Conservation (phyloP, 2,888 invertebrate genomes). For the Drosophila rubida region DNA sequence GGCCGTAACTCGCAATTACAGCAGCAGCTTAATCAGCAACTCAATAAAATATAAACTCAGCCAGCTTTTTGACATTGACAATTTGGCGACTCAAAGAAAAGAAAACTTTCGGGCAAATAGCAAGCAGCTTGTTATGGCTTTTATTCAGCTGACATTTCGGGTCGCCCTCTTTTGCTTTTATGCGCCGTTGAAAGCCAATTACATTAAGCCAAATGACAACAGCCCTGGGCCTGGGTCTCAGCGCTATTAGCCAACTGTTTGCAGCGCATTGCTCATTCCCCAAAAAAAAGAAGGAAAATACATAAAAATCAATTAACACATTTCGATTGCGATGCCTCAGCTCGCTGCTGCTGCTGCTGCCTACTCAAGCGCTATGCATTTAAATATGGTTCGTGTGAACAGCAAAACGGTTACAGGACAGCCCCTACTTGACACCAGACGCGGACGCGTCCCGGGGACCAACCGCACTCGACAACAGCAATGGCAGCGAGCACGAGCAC, state of each 20-base stretch:
- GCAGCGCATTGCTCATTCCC: neutral
- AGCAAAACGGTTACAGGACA: conserved; percentile 73
- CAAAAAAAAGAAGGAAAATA: conserved; percentile 19
- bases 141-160: conserved; percentile 9
- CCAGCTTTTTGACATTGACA: too few species aligned
- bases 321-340: conserved; percentile 62
- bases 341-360: conserved; percentile 37
- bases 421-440: conserved; percentile 80
- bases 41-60: too few species aligned
- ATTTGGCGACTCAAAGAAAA: conserved; percentile 2
- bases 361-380: conserved; percentile 73
- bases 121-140: conserved; percentile 6
- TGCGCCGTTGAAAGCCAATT: conserved; percentile 10
- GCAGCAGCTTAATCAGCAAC: neutral
- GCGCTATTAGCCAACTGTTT: conserved; percentile 69
- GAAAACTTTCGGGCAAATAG: conserved; percentile 3
- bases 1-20: neutral
- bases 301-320: conserved; percentile 76
- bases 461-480: conserved; percentile 43
- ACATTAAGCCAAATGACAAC: conserved; percentile 26
- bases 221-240: conserved; percentile 7
- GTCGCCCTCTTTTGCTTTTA: neutral
- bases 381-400: conserved; percentile 79
- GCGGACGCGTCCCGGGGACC: conserved; percentile 45
- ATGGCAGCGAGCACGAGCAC: too few species aligned